Conservation (phyloP, 2,113 vertebrate genomes). For the Oncorhynchus masou region DNA sequence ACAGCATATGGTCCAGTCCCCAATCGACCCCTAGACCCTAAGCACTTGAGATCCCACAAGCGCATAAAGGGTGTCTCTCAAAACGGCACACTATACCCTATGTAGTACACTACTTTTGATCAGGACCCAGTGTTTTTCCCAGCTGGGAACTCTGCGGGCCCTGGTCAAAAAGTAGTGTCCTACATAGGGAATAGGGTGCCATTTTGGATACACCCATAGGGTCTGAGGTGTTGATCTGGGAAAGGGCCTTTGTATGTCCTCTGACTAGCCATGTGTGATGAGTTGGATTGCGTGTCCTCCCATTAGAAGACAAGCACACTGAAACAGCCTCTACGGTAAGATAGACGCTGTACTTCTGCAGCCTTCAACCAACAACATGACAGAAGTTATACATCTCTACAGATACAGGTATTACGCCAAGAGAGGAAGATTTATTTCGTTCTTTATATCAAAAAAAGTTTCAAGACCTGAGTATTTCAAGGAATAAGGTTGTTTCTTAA, state of each 20-base stretch:
- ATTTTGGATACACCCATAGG: too few species aligned
- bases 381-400: conserved; percentile 46
- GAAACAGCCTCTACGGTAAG: conserved; percentile 11
- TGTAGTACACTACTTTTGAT: too few species aligned
- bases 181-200: not conserved
- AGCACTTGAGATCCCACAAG: too few species aligned
- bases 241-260: conserved; percentile 21
- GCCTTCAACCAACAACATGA: conserved; percentile 22
- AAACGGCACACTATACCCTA: too few species aligned
- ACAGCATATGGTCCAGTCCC: not conserved
- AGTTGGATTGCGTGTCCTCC: conserved; percentile 8
- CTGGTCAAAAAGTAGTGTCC: too few species aligned
- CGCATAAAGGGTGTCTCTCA: too few species aligned
- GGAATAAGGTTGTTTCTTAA: conserved; percentile 80
- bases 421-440: conserved; percentile 48
- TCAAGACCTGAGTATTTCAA: conserved; percentile 82
- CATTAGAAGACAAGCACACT: conserved; percentile 48
- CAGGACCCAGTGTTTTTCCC: too few species aligned
- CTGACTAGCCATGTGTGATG: conserved; percentile 18
- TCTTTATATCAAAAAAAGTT: conserved; percentile 61
- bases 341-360: conserved; percentile 18
- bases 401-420: conserved; percentile 52
- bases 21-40: not conserved
- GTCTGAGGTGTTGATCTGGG: not conserved
- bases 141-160: too few species aligned